Percentiles rank a stretch among this genome's conserved stretches.
These are phyloP conservation scores for Urocolius indicus DNA, from an alignment of 2,113 vertebrate species.

Conservation along the genomic window DNA sequence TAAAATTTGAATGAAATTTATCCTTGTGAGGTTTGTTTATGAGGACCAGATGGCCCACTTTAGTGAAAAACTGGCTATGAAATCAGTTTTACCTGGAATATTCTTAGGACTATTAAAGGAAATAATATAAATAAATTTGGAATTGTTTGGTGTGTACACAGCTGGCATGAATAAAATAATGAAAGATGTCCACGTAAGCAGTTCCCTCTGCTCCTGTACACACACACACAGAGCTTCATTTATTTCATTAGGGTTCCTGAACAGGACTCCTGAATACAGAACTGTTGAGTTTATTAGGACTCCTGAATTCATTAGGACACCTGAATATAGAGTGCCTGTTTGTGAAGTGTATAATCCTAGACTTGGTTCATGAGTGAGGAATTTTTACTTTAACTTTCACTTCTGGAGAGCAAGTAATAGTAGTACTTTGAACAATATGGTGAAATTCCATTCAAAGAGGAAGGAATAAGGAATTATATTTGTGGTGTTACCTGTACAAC, in stretches of 20 bases:
- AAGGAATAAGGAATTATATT: not conserved
- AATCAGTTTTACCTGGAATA: slow-evolving; percentile 8
- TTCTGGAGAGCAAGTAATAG: not conserved
- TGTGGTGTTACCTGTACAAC: not conserved
- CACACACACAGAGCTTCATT: slow-evolving; percentile 10
- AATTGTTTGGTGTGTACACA: slow-evolving; percentile 35
- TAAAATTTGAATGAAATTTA: not conserved
- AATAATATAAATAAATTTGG: slow-evolving; percentile 4
- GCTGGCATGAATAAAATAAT: slow-evolving; percentile 14
- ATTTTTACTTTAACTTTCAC: not conserved
- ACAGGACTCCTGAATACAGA: not conserved
- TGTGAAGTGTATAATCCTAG: not conserved
- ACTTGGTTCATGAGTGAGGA: not conserved
- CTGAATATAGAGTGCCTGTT: not conserved
- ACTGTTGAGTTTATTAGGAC: not conserved
- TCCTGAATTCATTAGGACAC: slow-evolving; percentile 5
- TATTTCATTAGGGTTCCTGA: not conserved
- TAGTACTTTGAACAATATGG: not conserved
- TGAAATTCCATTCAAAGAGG: not conserved
- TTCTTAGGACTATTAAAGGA: not conserved
- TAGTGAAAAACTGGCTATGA: not conserved
- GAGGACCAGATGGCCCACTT: not conserved
- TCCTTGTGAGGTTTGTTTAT: not conserved
- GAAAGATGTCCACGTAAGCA: not conserved
- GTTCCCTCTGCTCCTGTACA: not conserved